Evolutionary conservation across 1,140 invertebrate species (phyloP).

Genomic region (Habropoda laboriosa): DNA sequence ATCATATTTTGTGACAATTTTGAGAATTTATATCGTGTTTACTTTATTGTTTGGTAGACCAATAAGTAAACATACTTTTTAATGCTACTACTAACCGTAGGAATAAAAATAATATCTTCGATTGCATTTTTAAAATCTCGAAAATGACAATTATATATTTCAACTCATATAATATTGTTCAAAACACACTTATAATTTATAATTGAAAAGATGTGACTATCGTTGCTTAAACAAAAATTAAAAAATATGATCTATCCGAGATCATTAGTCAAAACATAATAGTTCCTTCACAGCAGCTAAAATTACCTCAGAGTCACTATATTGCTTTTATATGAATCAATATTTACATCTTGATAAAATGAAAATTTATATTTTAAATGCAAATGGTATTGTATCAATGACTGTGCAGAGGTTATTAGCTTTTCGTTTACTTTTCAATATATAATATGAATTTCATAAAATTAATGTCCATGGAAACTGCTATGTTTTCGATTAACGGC

Average conservation of each 20-base stretch:
- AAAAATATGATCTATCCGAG: conserved; percentile 56
- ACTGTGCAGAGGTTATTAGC: conserved; percentile 43
- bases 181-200: conserved; percentile 17
- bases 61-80: conserved; percentile 34
- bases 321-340: conserved; percentile 56
- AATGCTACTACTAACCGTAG: conserved; percentile 21
- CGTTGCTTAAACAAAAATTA: conserved; percentile 42
- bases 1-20: conserved; percentile 27
- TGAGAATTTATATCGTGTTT: conserved; percentile 5
- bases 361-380: conserved; percentile 63
- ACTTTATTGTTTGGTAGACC: conserved; percentile 19
- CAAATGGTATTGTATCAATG: conserved; percentile 53
- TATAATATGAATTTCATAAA: conserved; percentile 55
- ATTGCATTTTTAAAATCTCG: conserved; percentile 14
- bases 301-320: conserved; percentile 47
- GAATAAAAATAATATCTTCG: conserved; percentile 34
- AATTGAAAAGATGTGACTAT: conserved; percentile 32
- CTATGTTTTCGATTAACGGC: conserved; percentile 54
- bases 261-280: conserved; percentile 61
- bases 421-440: conserved; percentile 48
- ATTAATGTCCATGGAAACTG: conserved; percentile 47
- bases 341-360: conserved; percentile 59
- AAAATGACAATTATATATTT: conserved; percentile 43
- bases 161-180: conserved; percentile 39
- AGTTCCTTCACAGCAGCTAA: conserved; percentile 47